Evolutionary conservation across 2,113 vertebrate species (phyloP).

Genomic region (Eurypyga helias): DNA sequence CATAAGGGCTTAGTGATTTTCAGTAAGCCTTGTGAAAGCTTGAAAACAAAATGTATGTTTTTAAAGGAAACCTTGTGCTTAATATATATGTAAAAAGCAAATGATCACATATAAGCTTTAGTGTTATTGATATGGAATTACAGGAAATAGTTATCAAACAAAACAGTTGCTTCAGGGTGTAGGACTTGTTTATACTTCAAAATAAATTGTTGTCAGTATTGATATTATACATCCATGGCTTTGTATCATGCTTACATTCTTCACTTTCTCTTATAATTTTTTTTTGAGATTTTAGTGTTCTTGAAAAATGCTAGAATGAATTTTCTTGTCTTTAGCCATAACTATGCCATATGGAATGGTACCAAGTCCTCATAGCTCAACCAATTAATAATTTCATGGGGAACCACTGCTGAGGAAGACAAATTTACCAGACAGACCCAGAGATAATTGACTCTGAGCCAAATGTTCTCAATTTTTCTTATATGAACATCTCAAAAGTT

Average conservation of each 20-base stretch:
- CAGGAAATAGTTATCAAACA: neutral
- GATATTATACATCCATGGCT: neutral
- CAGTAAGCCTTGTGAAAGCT: constrained; percentile 18
- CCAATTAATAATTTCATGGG: neutral
- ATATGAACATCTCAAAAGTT: neutral
- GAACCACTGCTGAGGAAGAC: neutral
- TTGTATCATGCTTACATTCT: neutral
- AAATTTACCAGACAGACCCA: neutral
- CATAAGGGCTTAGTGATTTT: neutral
- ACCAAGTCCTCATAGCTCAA: neutral
- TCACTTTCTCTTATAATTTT: neutral
- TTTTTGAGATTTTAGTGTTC: neutral
- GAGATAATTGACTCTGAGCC: neutral
- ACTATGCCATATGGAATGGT: neutral
- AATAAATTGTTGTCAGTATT: neutral
- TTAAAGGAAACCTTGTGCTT: neutral
- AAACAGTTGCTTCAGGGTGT: neutral
- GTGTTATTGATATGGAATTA: neutral
- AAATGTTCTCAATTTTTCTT: neutral
- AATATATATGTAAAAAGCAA: neutral
- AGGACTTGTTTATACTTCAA: neutral
- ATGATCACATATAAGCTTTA: neutral
- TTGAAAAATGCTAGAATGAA: neutral
- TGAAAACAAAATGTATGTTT: neutral
- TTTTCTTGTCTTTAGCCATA: neutral